A percentile compares a stretch with the other conserved stretches of the same genome.
phyloP scores from a whole-genome alignment of 2,888 invertebrate species.

The Zaprionus lineosus region DNA sequence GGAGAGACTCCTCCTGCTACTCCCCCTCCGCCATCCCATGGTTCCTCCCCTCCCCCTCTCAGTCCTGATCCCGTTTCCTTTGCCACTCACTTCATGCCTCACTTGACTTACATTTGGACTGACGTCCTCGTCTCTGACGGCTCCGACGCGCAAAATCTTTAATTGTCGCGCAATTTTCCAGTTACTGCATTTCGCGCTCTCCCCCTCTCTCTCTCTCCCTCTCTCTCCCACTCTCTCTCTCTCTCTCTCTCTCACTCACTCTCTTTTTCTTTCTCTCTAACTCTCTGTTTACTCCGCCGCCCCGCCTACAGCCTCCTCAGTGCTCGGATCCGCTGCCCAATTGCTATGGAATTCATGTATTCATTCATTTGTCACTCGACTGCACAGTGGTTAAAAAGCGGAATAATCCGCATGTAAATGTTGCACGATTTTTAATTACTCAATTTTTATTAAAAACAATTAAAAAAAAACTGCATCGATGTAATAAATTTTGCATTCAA shows the following conservation, averaged over 20 bases:
- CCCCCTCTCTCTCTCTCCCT: constrained; percentile 9
- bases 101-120: constrained; percentile 69
- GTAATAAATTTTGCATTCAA: no score
- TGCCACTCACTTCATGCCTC: constrained; percentile 68
- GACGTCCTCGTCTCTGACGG: constrained; percentile 25
- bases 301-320: no score
- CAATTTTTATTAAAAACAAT: no score
- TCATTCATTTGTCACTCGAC: constrained; percentile 55
- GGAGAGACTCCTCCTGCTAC: no score
- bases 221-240: constrained; percentile 11
- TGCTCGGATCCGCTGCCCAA: constrained; percentile 39
- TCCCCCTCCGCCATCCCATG: background rate
- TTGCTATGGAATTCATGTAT: constrained; percentile 66
- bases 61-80: constrained; percentile 22
- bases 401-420: no score
- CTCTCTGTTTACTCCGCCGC: constrained; percentile 13
- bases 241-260: background rate
- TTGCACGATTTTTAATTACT: no score
- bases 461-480: no score
- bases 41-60: background rate
- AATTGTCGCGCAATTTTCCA: constrained; percentile 79
- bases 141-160: constrained; percentile 69
- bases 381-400: constrained; percentile 42
- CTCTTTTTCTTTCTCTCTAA: constrained; percentile 3
- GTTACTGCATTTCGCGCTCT: constrained; percentile 69